Conservation (phyloP, 2,888 invertebrate genomes). For the Cyclophora punctaria region DNA sequence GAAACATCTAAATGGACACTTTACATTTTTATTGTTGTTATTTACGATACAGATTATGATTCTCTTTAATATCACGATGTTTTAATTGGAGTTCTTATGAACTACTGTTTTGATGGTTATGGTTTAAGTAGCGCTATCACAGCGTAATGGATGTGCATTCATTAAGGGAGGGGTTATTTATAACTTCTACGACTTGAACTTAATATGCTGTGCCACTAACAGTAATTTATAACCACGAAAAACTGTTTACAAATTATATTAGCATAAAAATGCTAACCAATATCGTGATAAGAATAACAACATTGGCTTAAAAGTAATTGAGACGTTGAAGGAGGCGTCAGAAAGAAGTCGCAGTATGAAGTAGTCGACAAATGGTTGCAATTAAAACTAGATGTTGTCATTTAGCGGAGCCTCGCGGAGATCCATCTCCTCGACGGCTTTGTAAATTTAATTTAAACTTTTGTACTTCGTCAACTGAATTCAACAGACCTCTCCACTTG, state of each 20-base stretch:
- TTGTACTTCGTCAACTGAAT: constrained; percentile 46
- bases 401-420: constrained; percentile 35
- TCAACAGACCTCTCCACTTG: constrained; percentile 30
- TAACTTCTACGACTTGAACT: no score
- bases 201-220: no score
- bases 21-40: constrained; percentile 39
- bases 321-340: no score
- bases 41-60: constrained; percentile 35
- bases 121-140: constrained; percentile 7
- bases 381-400: constrained; percentile 55
- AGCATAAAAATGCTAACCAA: no score
- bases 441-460: constrained; percentile 62
- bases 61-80: constrained; percentile 33
- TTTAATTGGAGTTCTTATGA: constrained; percentile 45
- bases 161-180: no score
- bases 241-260: no score
- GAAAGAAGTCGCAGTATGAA: constrained; percentile 26
- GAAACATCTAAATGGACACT: constrained; percentile 49
- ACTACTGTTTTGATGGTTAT: constrained; percentile 5
- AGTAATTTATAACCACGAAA: no score
- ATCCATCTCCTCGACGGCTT: constrained; percentile 39
- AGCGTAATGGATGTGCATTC: background rate
- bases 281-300: no score
- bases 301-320: no score
- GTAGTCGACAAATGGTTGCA: constrained; percentile 44